A percentile compares a stretch with the other conserved stretches of the same genome.
These are phyloP conservation scores for Zoanthus solanderi DNA, from an alignment of 92 coral and sea anemone species.

Conservation along the genomic window DNA sequence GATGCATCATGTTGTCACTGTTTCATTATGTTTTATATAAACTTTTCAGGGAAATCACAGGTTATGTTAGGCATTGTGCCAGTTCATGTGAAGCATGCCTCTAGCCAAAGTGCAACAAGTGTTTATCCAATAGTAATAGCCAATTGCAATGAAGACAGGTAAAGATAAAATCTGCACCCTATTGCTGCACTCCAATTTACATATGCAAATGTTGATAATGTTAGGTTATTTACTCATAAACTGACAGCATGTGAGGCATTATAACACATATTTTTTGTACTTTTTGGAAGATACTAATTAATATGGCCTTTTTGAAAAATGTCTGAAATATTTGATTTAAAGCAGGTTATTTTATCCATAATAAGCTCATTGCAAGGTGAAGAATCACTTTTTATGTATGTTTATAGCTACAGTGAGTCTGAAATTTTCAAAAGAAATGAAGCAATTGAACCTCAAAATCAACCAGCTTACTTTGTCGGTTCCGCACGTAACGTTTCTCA, in stretches of 20 bases:
- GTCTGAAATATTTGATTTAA: neutral
- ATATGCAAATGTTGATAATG: neutral
- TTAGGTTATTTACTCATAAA: neutral
- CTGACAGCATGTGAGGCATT: neutral
- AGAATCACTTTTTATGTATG: too few species aligned
- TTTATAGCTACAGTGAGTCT: too few species aligned
- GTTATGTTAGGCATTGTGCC: conserved; percentile 50
- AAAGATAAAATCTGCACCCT: conserved; percentile 6
- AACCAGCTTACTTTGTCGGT: too few species aligned
- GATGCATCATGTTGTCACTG: neutral
- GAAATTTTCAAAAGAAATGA: too few species aligned
- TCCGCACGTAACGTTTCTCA: too few species aligned
- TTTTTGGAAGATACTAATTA: neutral
- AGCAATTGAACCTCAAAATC: too few species aligned
- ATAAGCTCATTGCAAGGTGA: too few species aligned
- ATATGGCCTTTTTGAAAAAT: neutral
- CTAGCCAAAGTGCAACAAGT: conserved; percentile 35
- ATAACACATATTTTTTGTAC: neutral
- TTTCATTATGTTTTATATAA: neutral
- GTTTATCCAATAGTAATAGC: conserved; percentile 30
- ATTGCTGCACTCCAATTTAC: neutral
- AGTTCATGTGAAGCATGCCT: conserved; percentile 34
- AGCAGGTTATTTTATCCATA: neutral
- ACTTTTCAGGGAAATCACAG: conserved; percentile 27
- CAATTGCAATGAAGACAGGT: conserved; percentile 37